A percentile compares a stretch with the other conserved stretches of the same genome.
These are phyloP conservation scores for Aporophyla lueneburgensis DNA, from an alignment of 2,888 invertebrate genomes.

Conservation along the genomic window DNA sequence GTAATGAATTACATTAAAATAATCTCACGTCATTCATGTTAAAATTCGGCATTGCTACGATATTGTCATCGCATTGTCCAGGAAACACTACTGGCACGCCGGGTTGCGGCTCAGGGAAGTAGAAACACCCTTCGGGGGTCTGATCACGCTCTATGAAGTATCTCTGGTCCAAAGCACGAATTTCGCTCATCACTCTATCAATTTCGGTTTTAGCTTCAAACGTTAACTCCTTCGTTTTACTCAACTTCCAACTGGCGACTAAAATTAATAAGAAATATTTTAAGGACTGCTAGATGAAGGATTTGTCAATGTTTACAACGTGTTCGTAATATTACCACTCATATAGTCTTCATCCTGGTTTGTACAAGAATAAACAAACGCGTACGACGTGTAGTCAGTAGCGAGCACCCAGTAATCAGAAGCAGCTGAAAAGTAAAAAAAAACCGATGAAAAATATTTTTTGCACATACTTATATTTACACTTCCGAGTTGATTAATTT, in stretches of 20 bases:
- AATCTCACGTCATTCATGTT: slow-evolving; percentile 70
- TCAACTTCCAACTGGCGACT: slow-evolving; percentile 83
- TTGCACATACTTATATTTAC: no score
- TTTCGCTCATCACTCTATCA: slow-evolving; percentile 64
- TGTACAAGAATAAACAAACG: slow-evolving; percentile 91
- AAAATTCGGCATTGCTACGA: slow-evolving; percentile 75
- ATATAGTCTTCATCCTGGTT: slow-evolving; percentile 77
- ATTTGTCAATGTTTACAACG: neutral
- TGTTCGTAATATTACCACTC: slow-evolving; percentile 47
- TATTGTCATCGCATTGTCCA: slow-evolving; percentile 78
- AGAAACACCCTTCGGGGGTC: slow-evolving; percentile 79
- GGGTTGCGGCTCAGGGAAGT: slow-evolving; percentile 75
- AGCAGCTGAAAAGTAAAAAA: slow-evolving; percentile 49
- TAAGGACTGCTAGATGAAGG: neutral
- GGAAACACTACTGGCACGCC: slow-evolving; percentile 79
- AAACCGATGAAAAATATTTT: neutral
- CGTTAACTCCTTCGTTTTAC: slow-evolving; percentile 73
- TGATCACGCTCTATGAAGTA: slow-evolving; percentile 76
- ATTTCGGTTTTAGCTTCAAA: slow-evolving; percentile 64
- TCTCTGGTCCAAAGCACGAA: slow-evolving; percentile 74
- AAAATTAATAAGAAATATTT: slow-evolving; percentile 15
- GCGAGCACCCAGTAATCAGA: slow-evolving; percentile 76
- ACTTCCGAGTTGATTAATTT: neutral
- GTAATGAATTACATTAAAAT: neutral
- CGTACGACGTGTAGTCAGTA: slow-evolving; percentile 91